phyloP scores from a whole-genome alignment of 2,797 vertebrate genomes.

The Anniella stebbinsi region DNA sequence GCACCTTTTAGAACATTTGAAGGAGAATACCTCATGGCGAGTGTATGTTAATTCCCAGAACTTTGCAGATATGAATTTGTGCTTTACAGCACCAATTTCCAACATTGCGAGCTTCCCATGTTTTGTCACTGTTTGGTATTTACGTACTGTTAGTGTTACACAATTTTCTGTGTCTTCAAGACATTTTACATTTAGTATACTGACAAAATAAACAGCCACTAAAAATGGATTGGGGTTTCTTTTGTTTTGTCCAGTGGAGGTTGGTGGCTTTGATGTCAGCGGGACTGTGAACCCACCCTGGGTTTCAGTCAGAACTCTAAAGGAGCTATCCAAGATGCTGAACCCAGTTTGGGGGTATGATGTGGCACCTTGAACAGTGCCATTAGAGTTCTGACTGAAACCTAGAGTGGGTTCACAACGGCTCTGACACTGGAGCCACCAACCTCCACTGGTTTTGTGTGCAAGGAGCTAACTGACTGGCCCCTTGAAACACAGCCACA shows the following conservation, averaged over 20 bases:
- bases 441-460: not conserved
- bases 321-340: no score
- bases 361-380: no score
- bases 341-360: not conserved
- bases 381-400: no score
- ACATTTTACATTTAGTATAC: not conserved
- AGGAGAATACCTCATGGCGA: not conserved
- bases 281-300: no score
- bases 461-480: not conserved
- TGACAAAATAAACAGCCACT: not conserved
- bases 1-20: not conserved
- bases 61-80: conserved; percentile 1
- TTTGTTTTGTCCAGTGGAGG: not conserved
- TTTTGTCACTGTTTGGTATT: not conserved
- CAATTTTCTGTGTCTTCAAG: not conserved
- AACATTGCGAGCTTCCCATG: not conserved
- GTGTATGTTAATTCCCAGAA: not conserved
- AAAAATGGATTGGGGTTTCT: not conserved
- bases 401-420: no score
- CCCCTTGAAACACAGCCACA: not conserved
- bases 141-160: not conserved
- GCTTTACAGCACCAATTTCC: conserved; percentile 12
- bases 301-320: no score
- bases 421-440: no score
- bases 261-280: no score